Base-by-base conservation (phyloP, 64 coral and sea anemone species). In the Trachythela sp. region DNA sequence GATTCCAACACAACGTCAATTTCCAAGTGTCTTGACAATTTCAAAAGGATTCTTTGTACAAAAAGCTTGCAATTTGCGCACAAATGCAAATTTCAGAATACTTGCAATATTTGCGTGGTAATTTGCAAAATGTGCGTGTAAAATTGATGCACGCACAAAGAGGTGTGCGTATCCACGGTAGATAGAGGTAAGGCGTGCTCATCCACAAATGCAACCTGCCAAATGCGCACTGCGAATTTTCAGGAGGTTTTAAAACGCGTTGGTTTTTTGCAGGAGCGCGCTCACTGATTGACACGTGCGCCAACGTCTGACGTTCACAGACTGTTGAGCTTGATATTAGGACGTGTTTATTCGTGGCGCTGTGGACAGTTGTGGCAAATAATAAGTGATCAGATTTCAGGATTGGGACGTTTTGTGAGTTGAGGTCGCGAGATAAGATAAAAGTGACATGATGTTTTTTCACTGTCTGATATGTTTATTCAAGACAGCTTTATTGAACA, bases 361-460 rank as follows among this genome's bases (percentile, higher is more conserved):
- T 18, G 75, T 15, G 20, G 42, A 45, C 42, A 45, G 75, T 39
- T 34, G 37, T 80, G 37, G 31, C 30, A 37, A 37, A 80, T 36
- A 37, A 68, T 30, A 35, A 80, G 32, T 8, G 33, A 80, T 80
- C 75, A 80, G 31, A 80, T 39, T 39, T 80, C 56, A 64, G 56
- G 22, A 80, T 80, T 37, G 75, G 37, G 75, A 80, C 75, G 75
- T 80, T 80, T 64, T 64, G 56, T 14, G 75, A 80, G 31, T 80
- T 80, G 75, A 80, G 37, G 75, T 80, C 37, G 31, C 13, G 33
- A 2, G 75, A 80, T 80, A 80, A 80, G 75, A 80, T 80, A 36
- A 80, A 80, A 80, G 75, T 39, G 75, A 64, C 56, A 64, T 64
- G 4, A 80, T 80, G 75, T 80, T 80, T 80, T 36, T 80, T 36